Base-by-base conservation (phyloP, 2,113 vertebrate genomes). In the Carassius auratus region DNA sequence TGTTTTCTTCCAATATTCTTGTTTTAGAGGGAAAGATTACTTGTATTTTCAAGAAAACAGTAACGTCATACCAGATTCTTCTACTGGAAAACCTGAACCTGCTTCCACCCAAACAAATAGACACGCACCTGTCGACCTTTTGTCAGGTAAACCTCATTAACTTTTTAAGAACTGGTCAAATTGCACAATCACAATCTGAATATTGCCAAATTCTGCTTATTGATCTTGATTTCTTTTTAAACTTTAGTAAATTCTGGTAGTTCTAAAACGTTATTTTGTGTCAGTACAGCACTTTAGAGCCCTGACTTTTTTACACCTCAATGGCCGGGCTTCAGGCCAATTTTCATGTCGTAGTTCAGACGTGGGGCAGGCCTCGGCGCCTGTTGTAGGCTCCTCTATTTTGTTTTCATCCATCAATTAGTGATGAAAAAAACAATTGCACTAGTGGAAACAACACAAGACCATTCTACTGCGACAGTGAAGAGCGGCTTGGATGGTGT, bases 121-220 rank as follows among this genome's bases (percentile, higher is more conserved):
- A 52, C 92, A 91, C 0, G 83, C 92, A n/a, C 89, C 94, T 6
- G 94, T 89, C 52, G 96, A 99, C 82, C 91, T 99, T 55, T 94
- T 99, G 50, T 95, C 97, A 93, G 96, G 98, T 99, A 85, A 13
- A 87, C 0, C 26, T 19, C 2, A 87, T 0, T 42, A 3, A 3
- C 69, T 81, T 33, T 48, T 3, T 21, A 15, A 55, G 9, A 1
- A 23, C 13, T 73, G 21, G 14, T 83, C 26, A 86, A 64, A 66
- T 42, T 33, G 26, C 26, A 26, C 30, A 17, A 68, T 68, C 14
- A 8, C 26, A 33, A 17, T 33, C 14, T 17, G 1, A 3, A 68
- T 68, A 68, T 68, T 68, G 30, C 30, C 6, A 36, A 36, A 68
- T 36, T 68, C 30, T 68, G 30, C 64, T 71, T 8, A 71, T 21